Conservation (phyloP, 2,113 vertebrate species). For the Dicrurus megarhynchus region DNA sequence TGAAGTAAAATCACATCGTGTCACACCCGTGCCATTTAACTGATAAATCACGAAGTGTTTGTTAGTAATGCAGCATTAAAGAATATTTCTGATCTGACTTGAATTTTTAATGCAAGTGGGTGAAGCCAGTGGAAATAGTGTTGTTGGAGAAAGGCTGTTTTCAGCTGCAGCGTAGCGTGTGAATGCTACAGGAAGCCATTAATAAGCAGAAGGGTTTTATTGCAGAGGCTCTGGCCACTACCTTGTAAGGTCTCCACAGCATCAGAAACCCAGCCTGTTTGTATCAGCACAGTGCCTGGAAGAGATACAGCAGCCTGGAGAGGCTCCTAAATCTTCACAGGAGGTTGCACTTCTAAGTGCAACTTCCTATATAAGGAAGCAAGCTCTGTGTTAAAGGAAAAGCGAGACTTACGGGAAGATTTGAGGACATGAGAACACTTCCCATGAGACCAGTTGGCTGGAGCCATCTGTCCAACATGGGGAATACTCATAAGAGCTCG, state of each 20-base stretch:
- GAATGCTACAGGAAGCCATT: slow-evolving; percentile 23
- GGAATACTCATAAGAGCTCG: not conserved
- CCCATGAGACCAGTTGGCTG: not conserved
- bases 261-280: slow-evolving; percentile 2
- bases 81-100: not conserved
- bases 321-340: slow-evolving; percentile 14
- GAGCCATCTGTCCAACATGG: not conserved
- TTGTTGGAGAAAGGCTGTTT: not conserved
- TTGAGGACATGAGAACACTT: not conserved
- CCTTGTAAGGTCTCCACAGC: slow-evolving; percentile 17
- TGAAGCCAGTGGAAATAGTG: not conserved
- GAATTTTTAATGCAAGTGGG: not conserved
- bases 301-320: not conserved
- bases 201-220: slow-evolving; percentile 36
- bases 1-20: not conserved
- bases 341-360: not conserved
- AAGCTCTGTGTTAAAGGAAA: not conserved
- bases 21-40: not conserved
- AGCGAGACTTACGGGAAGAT: not conserved
- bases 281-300: slow-evolving; percentile 7
- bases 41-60: not conserved
- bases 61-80: not conserved
- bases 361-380: slow-evolving; percentile 23
- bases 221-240: not conserved
- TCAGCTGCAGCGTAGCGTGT: not conserved